phyloP scores from a whole-genome alignment of 1,140 invertebrate genomes.

The Portunus trituberculatus region DNA sequence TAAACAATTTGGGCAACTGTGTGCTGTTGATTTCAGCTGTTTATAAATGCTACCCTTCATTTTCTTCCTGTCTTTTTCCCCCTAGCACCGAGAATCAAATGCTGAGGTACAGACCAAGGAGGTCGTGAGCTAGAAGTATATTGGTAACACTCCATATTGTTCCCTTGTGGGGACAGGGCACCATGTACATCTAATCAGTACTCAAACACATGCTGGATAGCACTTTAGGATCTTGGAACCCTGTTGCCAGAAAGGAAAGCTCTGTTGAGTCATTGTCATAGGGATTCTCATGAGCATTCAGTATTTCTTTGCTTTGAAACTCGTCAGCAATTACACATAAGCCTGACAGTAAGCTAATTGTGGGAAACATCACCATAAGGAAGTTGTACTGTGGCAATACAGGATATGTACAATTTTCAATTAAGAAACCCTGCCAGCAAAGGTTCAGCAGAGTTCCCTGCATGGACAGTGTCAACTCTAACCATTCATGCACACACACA shows the following conservation, averaged over 20 bases:
- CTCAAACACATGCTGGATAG: not conserved
- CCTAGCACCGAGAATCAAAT: conserved; percentile 76
- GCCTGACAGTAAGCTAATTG: no score
- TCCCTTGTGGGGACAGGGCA: conserved; percentile 63
- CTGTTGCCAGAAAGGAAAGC: not conserved
- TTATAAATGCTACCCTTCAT: not conserved
- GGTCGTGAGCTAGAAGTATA: conserved; percentile 47
- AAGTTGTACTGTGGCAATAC: no score
- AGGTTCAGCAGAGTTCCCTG: not conserved
- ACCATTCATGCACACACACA: conserved; percentile 21
- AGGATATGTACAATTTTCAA: no score
- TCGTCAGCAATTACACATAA: not conserved
- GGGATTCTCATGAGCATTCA: not conserved
- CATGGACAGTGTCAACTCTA: not conserved
- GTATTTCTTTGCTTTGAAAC: not conserved
- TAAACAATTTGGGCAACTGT: no score
- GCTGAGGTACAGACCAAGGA: conserved; percentile 74
- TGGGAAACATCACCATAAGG: no score
- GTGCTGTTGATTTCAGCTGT: no score
- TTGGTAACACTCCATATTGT: conserved; percentile 64
- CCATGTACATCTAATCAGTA: conserved; percentile 35
- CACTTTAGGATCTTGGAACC: not conserved
- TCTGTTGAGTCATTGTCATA: not conserved
- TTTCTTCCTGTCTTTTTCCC: conserved; percentile 63
- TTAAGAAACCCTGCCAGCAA: no score